phyloP scores from a whole-genome alignment of 2,888 invertebrate species.

The Drosophila tanythrix region DNA sequence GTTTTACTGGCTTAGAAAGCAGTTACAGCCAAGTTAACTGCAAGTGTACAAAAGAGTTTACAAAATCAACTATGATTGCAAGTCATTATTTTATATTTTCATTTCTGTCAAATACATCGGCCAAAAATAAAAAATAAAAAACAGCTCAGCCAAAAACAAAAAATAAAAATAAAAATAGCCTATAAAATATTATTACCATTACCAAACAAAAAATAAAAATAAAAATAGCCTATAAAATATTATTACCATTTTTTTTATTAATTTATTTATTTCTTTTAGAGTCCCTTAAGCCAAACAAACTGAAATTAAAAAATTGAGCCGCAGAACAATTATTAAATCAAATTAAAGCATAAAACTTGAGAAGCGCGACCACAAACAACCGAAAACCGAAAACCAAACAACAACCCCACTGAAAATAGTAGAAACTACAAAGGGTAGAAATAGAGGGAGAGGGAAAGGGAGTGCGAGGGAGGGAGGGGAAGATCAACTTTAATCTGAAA shows the following conservation, averaged over 20 bases:
- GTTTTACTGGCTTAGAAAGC: conserved; percentile 14
- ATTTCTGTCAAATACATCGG: background rate
- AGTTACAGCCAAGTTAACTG: background rate
- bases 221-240: background rate
- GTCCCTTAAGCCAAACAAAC: conserved; percentile 14
- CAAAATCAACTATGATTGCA: background rate
- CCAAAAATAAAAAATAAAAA: background rate
- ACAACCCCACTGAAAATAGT: conserved; percentile 22
- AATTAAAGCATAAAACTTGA: conserved; percentile 64
- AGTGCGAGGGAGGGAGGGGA: conserved; percentile 6
- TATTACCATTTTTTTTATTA: background rate
- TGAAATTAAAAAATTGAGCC: conserved; percentile 28
- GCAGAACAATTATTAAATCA: conserved; percentile 47
- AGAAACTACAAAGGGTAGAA: conserved; percentile 21
- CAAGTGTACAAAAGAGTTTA: background rate
- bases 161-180: background rate
- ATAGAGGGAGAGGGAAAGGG: background rate
- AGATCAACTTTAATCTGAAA: conserved; percentile 75
- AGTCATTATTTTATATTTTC: background rate
- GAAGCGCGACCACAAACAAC: conserved; percentile 5
- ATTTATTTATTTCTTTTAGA: too few species aligned
- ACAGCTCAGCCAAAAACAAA: rapidly evolving
- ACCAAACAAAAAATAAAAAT: background rate
- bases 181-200: too few species aligned
- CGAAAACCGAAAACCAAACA: background rate